These are phyloP conservation scores for Diceros bicornis DNA, from an alignment of 2,797 vertebrate species.

Conservation along the genomic window DNA sequence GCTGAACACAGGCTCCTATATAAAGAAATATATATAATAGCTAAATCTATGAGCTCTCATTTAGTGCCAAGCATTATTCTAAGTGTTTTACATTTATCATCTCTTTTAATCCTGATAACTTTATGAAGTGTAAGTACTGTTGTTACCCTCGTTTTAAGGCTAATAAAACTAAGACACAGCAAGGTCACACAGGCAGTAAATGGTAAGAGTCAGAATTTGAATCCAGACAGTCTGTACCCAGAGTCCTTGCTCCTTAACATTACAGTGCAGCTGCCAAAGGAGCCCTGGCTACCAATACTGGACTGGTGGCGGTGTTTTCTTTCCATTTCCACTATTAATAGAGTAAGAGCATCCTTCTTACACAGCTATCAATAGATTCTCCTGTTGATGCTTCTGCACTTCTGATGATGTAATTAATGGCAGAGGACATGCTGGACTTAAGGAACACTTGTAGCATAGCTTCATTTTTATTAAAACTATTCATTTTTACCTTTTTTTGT, in stretches of 20 bases:
- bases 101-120: slow-evolving; percentile 35
- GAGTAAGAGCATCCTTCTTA: background rate
- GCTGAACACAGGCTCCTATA: background rate
- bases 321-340: background rate
- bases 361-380: background rate
- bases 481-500: background rate
- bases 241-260: background rate
- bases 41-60: background rate
- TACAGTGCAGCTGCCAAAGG: background rate
- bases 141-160: slow-evolving; percentile 35
- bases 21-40: background rate
- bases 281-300: background rate
- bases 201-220: background rate
- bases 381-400: background rate
- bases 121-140: background rate
- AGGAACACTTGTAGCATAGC: background rate
- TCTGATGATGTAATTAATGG: background rate
- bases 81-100: background rate
- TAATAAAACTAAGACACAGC: background rate
- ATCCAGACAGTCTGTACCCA: background rate
- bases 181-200: background rate
- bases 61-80: background rate
- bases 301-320: background rate
- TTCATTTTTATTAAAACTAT: slow-evolving; percentile 44
- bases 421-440: background rate